Evolutionary conservation across 1,140 invertebrate genomes (phyloP).

Genomic region (Nephotettix cincticeps): DNA sequence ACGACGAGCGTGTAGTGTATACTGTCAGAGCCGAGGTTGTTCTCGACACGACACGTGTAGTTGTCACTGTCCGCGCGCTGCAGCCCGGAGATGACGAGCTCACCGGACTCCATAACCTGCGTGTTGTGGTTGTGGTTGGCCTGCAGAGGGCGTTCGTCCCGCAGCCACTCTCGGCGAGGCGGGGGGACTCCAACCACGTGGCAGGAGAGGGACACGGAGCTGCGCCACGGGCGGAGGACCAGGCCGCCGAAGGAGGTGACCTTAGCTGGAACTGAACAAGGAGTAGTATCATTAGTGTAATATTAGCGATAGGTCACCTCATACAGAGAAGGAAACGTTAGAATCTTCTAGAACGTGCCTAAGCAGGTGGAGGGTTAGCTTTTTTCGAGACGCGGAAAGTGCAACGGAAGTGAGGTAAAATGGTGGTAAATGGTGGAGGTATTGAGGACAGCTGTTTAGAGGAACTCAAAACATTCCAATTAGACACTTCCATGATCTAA

Average conservation of each 20-base stretch:
- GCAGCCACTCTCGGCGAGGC: conserved; percentile 64
- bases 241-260: conserved; percentile 69
- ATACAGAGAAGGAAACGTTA: too few relatives aligned
- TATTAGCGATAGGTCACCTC: too few relatives aligned
- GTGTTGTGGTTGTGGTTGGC: conserved; percentile 54
- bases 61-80: conserved; percentile 49
- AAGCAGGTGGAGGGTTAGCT: too few relatives aligned
- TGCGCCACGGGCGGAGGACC: conserved; percentile 63
- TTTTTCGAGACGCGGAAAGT: too few relatives aligned
- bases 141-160: conserved; percentile 48
- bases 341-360: too few relatives aligned
- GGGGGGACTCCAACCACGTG: conserved; percentile 60
- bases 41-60: conserved; percentile 47
- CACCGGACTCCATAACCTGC: conserved; percentile 60
- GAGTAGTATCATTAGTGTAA: too few relatives aligned
- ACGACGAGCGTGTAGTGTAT: conserved; percentile 53
- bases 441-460: too few relatives aligned
- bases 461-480: too few relatives aligned
- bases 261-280: conserved; percentile 57
- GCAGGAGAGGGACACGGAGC: conserved; percentile 61
- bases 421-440: too few relatives aligned
- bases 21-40: conserved; percentile 50
- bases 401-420: too few relatives aligned
- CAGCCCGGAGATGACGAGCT: conserved; percentile 62
- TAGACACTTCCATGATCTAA: too few relatives aligned